Conservation (phyloP, 2,797 vertebrate genomes). For the Lycodopsis pacificus region DNA sequence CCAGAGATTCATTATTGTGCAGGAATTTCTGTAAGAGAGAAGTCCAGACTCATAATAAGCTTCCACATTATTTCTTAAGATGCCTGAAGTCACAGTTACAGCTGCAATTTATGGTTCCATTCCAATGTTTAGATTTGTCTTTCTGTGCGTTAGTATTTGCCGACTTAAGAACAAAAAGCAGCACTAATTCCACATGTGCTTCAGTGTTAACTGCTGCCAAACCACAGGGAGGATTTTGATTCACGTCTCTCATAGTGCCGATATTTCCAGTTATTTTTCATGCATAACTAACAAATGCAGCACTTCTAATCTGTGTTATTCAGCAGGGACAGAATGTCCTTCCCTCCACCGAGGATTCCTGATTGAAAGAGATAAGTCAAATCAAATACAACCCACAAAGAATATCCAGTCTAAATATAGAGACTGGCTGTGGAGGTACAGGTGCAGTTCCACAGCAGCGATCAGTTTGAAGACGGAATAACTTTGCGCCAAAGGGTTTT, state of each 20-base stretch:
- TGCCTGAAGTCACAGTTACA: not conserved
- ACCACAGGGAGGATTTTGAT: not conserved
- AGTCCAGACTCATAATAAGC: not conserved
- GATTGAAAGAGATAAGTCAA: slow-evolving; percentile 41
- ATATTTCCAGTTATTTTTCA: slow-evolving; percentile 31
- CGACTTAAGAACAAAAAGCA: not conserved
- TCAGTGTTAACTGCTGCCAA: slow-evolving; percentile 10
- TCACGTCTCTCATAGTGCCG: not conserved
- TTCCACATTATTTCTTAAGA: not conserved
- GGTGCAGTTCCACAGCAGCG: slow-evolving; percentile 1
- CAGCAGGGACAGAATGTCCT: slow-evolving; percentile 29
- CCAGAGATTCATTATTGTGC: slow-evolving; percentile 12
- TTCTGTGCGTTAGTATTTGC: not conserved
- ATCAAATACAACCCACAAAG: slow-evolving; percentile 27
- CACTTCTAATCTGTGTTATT: slow-evolving; percentile 38
- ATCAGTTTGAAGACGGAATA: slow-evolving; percentile 30
- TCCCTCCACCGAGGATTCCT: slow-evolving; percentile 9
- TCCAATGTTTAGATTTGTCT: not conserved
- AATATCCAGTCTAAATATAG: slow-evolving; percentile 38
- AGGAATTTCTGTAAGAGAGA: not conserved
- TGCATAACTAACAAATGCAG: slow-evolving; percentile 39
- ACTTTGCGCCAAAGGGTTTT: slow-evolving; percentile 9
- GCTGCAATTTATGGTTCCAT: not conserved
- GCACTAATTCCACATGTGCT: not conserved
- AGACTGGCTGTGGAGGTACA: slow-evolving; percentile 13